Conservation (phyloP, 2,113 vertebrate species). For the Vulpes vulpes region DNA sequence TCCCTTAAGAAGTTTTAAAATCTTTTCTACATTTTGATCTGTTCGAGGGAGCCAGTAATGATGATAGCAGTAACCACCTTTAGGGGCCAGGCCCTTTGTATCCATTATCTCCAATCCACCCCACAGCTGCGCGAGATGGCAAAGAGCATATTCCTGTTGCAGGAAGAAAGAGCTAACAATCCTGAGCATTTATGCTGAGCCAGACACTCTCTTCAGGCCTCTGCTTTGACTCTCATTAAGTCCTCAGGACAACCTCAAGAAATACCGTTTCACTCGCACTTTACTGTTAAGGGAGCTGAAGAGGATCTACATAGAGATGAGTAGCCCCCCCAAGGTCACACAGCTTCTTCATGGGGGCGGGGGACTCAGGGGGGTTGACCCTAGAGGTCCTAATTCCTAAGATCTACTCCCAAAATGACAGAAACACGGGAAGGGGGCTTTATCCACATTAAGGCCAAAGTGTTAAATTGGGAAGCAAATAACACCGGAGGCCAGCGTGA, state of each 20-base stretch:
- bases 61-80: not conserved
- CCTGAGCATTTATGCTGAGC: not conserved
- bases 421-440: rapidly evolving
- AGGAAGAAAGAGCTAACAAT: not conserved
- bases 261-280: not conserved
- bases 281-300: not conserved
- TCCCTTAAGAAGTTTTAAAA: not conserved
- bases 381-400: not conserved
- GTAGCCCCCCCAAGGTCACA: not conserved
- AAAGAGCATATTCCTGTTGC: rapidly evolving
- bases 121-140: not conserved
- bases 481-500: not conserved
- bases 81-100: not conserved
- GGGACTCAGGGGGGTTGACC: not conserved
- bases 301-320: not conserved
- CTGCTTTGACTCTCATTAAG: not conserved
- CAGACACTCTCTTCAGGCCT: not conserved
- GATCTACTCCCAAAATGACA: not conserved
- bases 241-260: not conserved
- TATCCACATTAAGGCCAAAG: not conserved
- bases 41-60: not conserved
- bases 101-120: not conserved
- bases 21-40: not conserved
- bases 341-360: not conserved
- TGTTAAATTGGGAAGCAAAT: not conserved